phyloP scores from a whole-genome alignment of 1,140 invertebrate genomes.

The Monochamus saltuarius region DNA sequence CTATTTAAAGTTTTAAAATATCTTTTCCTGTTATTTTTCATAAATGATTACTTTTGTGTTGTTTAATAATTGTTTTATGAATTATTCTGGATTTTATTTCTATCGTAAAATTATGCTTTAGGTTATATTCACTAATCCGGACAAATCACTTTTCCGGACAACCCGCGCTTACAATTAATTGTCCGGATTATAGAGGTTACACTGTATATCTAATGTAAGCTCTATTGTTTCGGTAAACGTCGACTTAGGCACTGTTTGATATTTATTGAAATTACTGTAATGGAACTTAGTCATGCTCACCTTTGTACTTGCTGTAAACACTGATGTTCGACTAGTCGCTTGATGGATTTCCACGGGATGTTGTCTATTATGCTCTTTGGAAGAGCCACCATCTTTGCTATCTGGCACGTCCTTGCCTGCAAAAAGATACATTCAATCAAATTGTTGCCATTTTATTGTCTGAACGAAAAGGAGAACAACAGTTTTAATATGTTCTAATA shows the following conservation, averaged over 20 bases:
- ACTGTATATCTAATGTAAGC: too few species aligned
- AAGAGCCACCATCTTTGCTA: slow-evolving; percentile 56
- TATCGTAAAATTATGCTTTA: too few species aligned
- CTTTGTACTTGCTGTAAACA: slow-evolving; percentile 45
- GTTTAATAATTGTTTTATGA: too few species aligned
- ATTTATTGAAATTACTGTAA: not conserved
- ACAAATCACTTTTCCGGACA: too few species aligned
- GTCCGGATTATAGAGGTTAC: too few species aligned
- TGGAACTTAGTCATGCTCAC: slow-evolving; percentile 25
- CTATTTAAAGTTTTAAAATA: too few species aligned
- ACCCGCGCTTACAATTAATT: too few species aligned
- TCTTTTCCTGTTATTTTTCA: too few species aligned
- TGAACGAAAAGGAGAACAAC: not conserved
- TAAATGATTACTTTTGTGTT: too few species aligned
- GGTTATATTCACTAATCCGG: too few species aligned
- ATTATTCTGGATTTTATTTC: too few species aligned
- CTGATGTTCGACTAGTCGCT: slow-evolving; percentile 45
- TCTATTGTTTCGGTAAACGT: too few species aligned
- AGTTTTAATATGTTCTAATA: not conserved
- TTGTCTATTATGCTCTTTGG: slow-evolving; percentile 41
- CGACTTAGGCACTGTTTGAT: not conserved
- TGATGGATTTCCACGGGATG: slow-evolving; percentile 44
- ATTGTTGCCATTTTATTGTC: not conserved
- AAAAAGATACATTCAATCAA: slow-evolving; percentile 22
- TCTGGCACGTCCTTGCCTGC: slow-evolving; percentile 51